phyloP scores from a whole-genome alignment of 2,797 vertebrate genomes.

The Clarias laeviceps region DNA sequence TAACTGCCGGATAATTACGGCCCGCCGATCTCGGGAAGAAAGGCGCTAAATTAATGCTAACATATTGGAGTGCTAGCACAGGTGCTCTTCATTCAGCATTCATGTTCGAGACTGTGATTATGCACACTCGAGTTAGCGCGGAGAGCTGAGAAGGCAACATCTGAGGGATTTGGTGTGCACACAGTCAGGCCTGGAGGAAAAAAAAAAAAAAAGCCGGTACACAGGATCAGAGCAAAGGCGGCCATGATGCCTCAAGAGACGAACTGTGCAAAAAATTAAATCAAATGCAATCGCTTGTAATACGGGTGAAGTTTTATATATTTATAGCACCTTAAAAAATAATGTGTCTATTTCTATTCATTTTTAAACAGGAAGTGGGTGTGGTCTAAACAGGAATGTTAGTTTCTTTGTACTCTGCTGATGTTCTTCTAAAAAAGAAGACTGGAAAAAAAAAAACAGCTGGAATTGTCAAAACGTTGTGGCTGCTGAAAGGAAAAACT shows the following conservation, averaged over 20 bases:
- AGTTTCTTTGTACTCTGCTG: neutral
- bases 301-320: neutral
- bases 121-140: neutral
- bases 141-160: neutral
- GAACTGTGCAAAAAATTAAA: neutral
- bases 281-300: neutral
- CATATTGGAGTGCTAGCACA: constrained; percentile 1
- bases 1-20: constrained; percentile 9
- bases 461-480: no score
- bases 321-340: neutral
- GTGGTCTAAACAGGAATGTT: neutral
- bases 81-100: neutral
- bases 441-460: no score
- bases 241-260: neutral
- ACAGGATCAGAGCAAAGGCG: neutral
- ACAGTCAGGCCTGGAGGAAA: neutral
- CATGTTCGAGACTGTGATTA: constrained; percentile 2
- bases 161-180: neutral
- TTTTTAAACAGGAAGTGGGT: neutral
- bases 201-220: neutral
- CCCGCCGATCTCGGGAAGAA: constrained; percentile 1
- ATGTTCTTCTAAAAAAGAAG: neutral
- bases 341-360: neutral
- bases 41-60: constrained; percentile 28
- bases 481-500: no score